Conservation (phyloP, 2,113 vertebrate species). For the Sula dactylatra region DNA sequence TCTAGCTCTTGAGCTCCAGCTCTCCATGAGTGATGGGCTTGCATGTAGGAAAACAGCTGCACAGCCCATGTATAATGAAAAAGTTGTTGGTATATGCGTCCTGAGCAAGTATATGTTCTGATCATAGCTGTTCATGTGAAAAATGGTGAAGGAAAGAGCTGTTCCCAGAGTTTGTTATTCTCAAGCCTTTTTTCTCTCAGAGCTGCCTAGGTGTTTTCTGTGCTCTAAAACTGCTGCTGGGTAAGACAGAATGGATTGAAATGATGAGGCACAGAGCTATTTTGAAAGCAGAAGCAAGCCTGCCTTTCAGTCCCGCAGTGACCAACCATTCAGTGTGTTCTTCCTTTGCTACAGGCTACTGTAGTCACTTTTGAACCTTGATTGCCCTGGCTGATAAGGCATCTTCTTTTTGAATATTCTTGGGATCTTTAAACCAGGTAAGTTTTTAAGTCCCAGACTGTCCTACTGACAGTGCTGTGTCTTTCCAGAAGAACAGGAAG, state of each 20-base stretch:
- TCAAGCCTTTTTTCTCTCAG: background rate
- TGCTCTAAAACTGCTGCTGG: background rate
- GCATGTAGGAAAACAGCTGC: background rate
- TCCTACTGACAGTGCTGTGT: background rate
- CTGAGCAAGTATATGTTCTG: background rate
- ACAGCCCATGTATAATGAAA: background rate
- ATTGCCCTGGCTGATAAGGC: background rate
- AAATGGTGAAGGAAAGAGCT: background rate
- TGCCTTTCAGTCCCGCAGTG: background rate
- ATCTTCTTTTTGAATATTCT: background rate
- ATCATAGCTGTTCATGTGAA: background rate
- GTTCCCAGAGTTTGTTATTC: background rate
- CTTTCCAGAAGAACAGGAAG: background rate
- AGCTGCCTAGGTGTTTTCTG: background rate
- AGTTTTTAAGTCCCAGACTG: background rate
- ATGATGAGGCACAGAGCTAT: background rate
- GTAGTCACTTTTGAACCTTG: background rate
- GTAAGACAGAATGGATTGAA: background rate
- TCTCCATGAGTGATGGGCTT: background rate
- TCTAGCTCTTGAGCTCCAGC: background rate
- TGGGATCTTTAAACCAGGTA: background rate
- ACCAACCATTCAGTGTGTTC: background rate
- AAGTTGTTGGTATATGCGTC: background rate
- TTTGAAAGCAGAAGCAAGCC: background rate
- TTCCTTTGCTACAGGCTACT: background rate